These are phyloP conservation scores for Catotricha subobsoleta DNA, from an alignment of 2,888 invertebrate species.

Conservation along the genomic window DNA sequence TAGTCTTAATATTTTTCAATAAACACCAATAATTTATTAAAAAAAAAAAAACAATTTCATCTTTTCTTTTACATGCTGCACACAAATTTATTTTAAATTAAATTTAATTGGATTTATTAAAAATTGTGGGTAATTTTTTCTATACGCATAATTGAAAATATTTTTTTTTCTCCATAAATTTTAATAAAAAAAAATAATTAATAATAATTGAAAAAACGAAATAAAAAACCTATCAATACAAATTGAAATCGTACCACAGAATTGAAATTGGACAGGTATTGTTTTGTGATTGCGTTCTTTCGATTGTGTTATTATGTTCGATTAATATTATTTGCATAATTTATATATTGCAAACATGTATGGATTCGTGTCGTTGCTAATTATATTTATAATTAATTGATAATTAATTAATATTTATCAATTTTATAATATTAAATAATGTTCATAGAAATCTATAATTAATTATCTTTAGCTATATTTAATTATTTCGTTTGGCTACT, in stretches of 20 bases:
- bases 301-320: constrained; percentile 27
- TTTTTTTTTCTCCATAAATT: neutral
- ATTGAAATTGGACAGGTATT: constrained; percentile 31
- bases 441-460: too few species aligned
- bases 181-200: too few species aligned
- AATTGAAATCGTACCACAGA: constrained; percentile 15
- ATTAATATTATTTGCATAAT: constrained; percentile 30
- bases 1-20: constrained; percentile 1
- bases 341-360: constrained; percentile 26
- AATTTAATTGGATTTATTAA: too few species aligned
- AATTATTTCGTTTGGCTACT: too few species aligned
- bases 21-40: neutral
- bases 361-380: constrained; percentile 20
- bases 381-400: too few species aligned
- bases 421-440: too few species aligned
- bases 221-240: too few species aligned
- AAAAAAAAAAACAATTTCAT: neutral
- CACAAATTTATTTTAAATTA: too few species aligned
- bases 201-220: neutral
- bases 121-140: too few species aligned
- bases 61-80: neutral
- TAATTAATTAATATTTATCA: too few species aligned
- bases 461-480: too few species aligned
- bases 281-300: constrained; percentile 30
- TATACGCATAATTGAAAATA: too few species aligned